Evolutionary conservation across 2,888 invertebrate genomes (phyloP), one percentile per base, ranked within the genome.

Genomic region (Dynastes grantii): DNA sequence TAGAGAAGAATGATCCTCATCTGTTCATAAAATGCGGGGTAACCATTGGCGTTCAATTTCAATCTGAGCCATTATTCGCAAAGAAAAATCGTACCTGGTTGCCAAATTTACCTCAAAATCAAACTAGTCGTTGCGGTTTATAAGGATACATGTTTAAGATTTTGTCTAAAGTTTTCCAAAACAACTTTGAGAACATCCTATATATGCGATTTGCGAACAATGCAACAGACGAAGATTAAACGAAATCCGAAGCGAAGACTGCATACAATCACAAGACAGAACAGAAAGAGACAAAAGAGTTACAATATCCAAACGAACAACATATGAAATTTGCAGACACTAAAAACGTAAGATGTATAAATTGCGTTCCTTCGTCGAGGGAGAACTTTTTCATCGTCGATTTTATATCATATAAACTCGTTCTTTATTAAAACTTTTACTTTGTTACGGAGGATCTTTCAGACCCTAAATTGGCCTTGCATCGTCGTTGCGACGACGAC

Each of bases 351-450:
- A 37, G 65, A 65, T 16, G n/a, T 45, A 65, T 22, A 45, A 45
- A 65, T 65, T 65, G 64, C 64, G 32, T 37, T 2, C 8, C 22
- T 58, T 37, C 45, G 16, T 45, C 51, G 27, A 32, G 6, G 8
- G 37, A 16, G 11, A 58, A 71, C 55, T 22, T 58, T 71, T 71
- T 71, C 37, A 58, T 58, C 22, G 58, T 58, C 37, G 40, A 71
- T 71, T 71, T 71, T 71, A 71, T 55, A 55, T 71, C 71, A 37
- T 58, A 37, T 55, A 55, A 55, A 37, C 55, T 71, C 37, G 55
- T 71, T 71, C 71, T 71, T 71, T 71, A 71, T 71, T 71, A 71
- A 58, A 71, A 71, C 68, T 68, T 68, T 27, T 51, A 51, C 29
- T 68, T 49, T 51, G 68, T 55, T 71, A 40, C 37, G 37, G 40